Evolutionary conservation across 37 sponge, comb jelly and placozoan genomes (phyloP).

Genomic region (Eunapius fragilis): DNA sequence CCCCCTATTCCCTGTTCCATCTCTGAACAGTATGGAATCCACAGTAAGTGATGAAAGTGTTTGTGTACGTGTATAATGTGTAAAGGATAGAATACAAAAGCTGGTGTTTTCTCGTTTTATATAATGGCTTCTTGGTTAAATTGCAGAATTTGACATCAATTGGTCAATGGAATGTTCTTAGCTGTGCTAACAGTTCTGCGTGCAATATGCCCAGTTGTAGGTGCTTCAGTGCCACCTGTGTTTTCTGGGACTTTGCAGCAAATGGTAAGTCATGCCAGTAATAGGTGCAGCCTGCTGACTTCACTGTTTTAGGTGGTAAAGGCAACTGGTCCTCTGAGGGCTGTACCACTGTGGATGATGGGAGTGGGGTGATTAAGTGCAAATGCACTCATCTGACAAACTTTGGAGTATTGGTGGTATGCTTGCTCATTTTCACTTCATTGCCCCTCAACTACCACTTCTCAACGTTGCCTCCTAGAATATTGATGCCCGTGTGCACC

Average conservation of each 20-base stretch:
- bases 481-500: conserved; percentile 37
- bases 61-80: too few species aligned
- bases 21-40: background rate
- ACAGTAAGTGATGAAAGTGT: background rate
- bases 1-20: background rate
- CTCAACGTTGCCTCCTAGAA: conserved; percentile 30
- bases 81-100: too few species aligned
- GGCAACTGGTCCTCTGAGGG: conserved; percentile 52
- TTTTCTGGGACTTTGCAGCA: conserved; percentile 60
- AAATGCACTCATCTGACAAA: conserved; percentile 74
- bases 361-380: conserved; percentile 24
- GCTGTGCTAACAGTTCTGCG: background rate
- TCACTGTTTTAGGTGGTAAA: background rate
- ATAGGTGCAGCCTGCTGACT: background rate
- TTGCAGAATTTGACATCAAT: background rate
- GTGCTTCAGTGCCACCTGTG: conserved; percentile 44
- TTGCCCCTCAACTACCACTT: background rate
- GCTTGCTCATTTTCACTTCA: too few species aligned
- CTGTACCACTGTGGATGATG: conserved; percentile 19
- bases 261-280: background rate
- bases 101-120: too few species aligned
- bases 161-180: background rate
- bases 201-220: background rate
- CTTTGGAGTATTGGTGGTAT: conserved; percentile 70
- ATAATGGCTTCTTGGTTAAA: background rate